Conservation (phyloP, 2,797 vertebrate species). For the Pitangus sulphuratus region DNA sequence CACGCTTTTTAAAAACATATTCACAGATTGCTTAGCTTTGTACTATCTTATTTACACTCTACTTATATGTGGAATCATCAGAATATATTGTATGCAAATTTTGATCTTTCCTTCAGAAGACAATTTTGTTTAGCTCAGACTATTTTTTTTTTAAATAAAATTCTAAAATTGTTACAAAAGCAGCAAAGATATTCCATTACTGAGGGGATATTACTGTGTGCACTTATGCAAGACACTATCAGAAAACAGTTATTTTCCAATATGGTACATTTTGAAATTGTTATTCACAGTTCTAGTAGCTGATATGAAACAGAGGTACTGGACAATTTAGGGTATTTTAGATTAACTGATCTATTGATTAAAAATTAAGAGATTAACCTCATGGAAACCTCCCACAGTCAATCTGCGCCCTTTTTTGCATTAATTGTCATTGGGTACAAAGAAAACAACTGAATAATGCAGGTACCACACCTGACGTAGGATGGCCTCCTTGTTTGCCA, state of each 20-base stretch:
- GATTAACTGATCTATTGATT: not conserved
- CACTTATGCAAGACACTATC: not conserved
- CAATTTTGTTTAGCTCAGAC: not conserved
- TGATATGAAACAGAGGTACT: not conserved
- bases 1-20: not conserved
- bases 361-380: not conserved
- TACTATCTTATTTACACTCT: not conserved
- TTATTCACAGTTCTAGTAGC: not conserved
- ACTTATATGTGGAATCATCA: not conserved
- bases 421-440: not conserved
- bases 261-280: not conserved
- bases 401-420: not conserved
- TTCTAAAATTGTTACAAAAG: not conserved
- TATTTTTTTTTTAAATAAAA: not conserved
- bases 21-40: not conserved
- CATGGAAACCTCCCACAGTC: not conserved
- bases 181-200: not conserved
- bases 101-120: not conserved
- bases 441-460: not conserved
- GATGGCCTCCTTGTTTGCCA: conserved; percentile 98
- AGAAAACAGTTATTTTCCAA: not conserved
- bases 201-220: not conserved
- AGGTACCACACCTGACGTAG: conserved; percentile 89
- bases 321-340: not conserved
- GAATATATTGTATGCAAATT: not conserved